phyloP scores from a whole-genome alignment of 2,113 vertebrate species.

The Oreochromis niloticus region DNA sequence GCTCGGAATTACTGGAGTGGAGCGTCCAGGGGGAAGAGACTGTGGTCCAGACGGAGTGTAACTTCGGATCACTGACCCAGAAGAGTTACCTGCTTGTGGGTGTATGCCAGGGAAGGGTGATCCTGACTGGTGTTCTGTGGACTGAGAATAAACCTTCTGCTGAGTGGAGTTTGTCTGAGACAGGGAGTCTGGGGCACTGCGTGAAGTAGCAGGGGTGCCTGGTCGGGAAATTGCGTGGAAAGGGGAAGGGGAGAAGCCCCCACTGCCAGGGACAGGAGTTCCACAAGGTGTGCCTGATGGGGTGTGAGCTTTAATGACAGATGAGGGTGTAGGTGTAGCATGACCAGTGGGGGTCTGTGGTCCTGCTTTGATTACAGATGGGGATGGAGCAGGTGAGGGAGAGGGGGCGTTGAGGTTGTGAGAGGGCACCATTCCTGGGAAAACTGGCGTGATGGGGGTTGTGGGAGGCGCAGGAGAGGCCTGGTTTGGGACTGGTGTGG shows the following conservation, averaged over 20 bases:
- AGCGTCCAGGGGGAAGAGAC: conserved; percentile 68
- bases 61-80: conserved; percentile 80
- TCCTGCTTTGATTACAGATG: conserved; percentile 75
- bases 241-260: conserved; percentile 73
- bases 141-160: conserved; percentile 80
- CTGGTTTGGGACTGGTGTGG: conserved; percentile 76
- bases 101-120: conserved; percentile 67
- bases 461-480: conserved; percentile 78
- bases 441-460: conserved; percentile 78
- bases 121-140: conserved; percentile 67
- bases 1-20: conserved; percentile 69
- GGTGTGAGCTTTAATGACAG: conserved; percentile 75
- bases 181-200: conserved; percentile 57
- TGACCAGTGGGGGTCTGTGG: conserved; percentile 64
- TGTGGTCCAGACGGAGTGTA: conserved; percentile 79
- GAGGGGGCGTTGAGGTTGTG: conserved; percentile 58
- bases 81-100: conserved; percentile 72
- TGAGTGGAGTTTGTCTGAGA: conserved; percentile 71
- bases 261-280: conserved; percentile 61
- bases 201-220: conserved; percentile 66
- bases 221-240: conserved; percentile 77
- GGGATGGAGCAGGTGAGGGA: conserved; percentile 64
- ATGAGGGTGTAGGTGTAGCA: conserved; percentile 64
- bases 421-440: conserved; percentile 82
- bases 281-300: conserved; percentile 74